These are phyloP conservation scores for Coregonus sp. DNA, from an alignment of 2,797 vertebrate species.

Conservation along the genomic window DNA sequence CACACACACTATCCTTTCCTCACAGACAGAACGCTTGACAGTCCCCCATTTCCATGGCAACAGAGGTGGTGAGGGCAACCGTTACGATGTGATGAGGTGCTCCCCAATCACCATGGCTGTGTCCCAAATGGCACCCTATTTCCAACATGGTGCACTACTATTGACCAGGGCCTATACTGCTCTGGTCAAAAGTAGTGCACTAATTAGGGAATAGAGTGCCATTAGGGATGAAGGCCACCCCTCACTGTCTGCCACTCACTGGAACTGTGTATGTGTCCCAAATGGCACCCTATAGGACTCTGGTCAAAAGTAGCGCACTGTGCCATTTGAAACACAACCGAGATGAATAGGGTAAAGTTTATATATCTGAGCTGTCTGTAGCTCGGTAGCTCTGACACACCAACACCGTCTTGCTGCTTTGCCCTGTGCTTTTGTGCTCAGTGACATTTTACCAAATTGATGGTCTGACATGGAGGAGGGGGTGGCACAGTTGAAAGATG, in stretches of 20 bases:
- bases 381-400: background rate
- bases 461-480: conserved; percentile 58
- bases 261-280: background rate
- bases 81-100: conserved; percentile 69
- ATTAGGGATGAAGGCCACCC: conserved; percentile 2
- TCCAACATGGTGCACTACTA: background rate
- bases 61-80: conserved; percentile 68
- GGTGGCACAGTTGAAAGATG: conserved; percentile 49
- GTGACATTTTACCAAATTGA: conserved; percentile 73
- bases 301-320: no score
- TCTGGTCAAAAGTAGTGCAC: no score
- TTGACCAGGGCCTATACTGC: no score
- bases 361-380: conserved; percentile 47
- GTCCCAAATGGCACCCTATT: conserved; percentile 12
- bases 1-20: conserved; percentile 46
- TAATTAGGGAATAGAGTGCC: no score
- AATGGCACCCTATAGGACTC: background rate
- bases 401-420: conserved; percentile 15
- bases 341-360: conserved; percentile 46
- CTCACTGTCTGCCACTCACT: conserved; percentile 5
- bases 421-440: conserved; percentile 56
- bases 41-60: conserved; percentile 77
- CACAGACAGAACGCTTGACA: conserved; percentile 55
- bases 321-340: conserved; percentile 1
- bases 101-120: conserved; percentile 53